Evolutionary conservation across 1,140 invertebrate species (phyloP), one percentile per base, ranked within the genome.

Genomic region (Odontomachus brunneus): DNA sequence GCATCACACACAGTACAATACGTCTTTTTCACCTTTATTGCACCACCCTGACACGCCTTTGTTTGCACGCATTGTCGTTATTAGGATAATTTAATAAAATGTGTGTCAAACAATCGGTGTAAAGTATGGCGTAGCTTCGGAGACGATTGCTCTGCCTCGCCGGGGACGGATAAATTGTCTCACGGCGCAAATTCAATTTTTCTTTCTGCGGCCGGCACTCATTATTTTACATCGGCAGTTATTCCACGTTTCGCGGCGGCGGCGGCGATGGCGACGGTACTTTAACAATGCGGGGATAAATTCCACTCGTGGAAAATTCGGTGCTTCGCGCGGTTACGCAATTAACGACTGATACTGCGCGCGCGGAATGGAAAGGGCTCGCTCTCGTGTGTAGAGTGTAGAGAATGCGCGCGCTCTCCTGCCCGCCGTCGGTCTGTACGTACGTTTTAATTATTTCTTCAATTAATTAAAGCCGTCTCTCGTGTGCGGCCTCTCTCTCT

Each of bases 391-490:
- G n/a, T n/a, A n/a, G n/a, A n/a, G n/a, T 29, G 26, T 53, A 12
- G 22, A 19, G 29, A 69, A 11, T 51, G 57, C n/a, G 55, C 66
- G 29, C 29, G 29, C 29, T 33, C 29, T 2, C 5, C 29, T 33
- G 5, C 29, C 24, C 60, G 85, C 22, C 63, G 51, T 51, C 57
- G 33, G 71, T 33, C 29, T 33, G 29, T 62, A 51, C 67, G 71
- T 83, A 49, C 53, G 48, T 72, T 86, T 88, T 81, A 89, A 88
- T 89, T 89, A 88, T 88, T 86, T 81, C 57, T 63, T 59, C 72
- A 83, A 89, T 89, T 89, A 89, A 89, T 89, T 89, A 84, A 55
- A 83, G 24, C 29, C 15, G n/a, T n/a, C 12, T 17, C 48, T 19
- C 14, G 19, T 5, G 29, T 33, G 29, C 29, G 29, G 5, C 2